Evolutionary conservation across 2,888 invertebrate species (phyloP), one percentile per base, ranked within the genome.

Genomic region (Xestia sexstrigata): DNA sequence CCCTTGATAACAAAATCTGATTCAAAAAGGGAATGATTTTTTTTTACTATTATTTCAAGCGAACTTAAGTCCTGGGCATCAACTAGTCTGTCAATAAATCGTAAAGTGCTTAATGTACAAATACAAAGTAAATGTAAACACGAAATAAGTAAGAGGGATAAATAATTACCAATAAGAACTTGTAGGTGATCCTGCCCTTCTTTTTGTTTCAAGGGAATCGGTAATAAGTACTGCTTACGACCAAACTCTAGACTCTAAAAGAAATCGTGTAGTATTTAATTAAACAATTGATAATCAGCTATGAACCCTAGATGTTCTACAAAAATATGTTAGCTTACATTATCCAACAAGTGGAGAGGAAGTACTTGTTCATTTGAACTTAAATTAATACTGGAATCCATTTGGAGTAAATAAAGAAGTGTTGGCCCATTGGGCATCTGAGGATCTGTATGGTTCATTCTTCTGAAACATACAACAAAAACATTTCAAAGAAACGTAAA

Each of bases 301-400:
- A n/a, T 35, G 15, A 20, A 35, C 30, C 35, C 9, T n/a, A 26
- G 20, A n/a, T 49, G 20, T 6, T 42, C 39, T 8, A 58, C 11
- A 63, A 20, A 58, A 62, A 74, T 30, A 42, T 73, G 84, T 82
- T 84, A 84, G 89, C 90, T 85, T 86, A 91, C 91, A 87, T 85
- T 92, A 90, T 86, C 92, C 89, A 89, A 93, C 83, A 88, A 93
- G 91, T 86, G 95, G 90, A 86, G 93, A 91, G 89, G 94, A 90
- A 92, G 93, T 7, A 83, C 81, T 80, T 90, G 87, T 91, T 93
- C 87, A 75, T 71, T 71, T 35, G 80, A 79, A 42, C 78, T 78
- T 74, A 84, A 74, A 70, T 68, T 81, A 55, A 76, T 78, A 55
- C 74, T 79, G 15, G 88, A 76, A 83, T 88, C 88, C 79, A 89